phyloP scores from a whole-genome alignment of 2,888 invertebrate genomes.

The Enoplolaimus lenunculus region DNA sequence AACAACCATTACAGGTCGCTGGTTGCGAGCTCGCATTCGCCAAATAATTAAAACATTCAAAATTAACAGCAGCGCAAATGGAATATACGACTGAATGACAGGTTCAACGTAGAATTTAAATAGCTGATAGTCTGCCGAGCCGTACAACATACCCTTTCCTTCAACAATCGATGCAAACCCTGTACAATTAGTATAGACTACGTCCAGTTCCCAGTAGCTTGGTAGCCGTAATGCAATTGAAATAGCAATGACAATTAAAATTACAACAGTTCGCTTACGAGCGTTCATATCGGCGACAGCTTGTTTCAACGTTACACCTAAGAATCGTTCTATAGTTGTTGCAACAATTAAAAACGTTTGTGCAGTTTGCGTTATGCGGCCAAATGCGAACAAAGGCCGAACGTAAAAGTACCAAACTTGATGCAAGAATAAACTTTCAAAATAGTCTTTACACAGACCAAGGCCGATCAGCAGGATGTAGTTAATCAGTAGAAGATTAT shows the following conservation, averaged over 20 bases:
- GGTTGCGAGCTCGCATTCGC: not conserved
- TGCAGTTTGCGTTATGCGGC: not conserved
- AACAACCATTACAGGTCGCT: not conserved
- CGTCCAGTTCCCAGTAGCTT: not conserved
- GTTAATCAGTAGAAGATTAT: not conserved
- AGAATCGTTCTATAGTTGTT: not conserved
- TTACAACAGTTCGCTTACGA: not conserved
- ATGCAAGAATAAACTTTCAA: not conserved
- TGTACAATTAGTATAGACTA: not conserved
- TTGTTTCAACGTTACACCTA: not conserved
- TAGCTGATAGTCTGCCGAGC: not conserved
- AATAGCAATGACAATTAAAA: not conserved
- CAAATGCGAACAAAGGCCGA: not conserved
- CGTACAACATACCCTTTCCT: not conserved
- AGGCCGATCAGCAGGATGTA: not conserved
- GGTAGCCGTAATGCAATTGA: not conserved
- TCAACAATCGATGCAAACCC: not conserved
- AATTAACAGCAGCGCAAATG: not conserved
- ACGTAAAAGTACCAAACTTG: not conserved
- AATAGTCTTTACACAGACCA: not conserved
- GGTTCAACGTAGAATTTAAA: not conserved
- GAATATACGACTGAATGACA: not conserved
- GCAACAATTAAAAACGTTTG: not conserved
- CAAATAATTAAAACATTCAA: not conserved
- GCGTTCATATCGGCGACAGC: not conserved